Base-by-base conservation (phyloP, 2,888 invertebrate genomes). In the Litoditis marina region DNA sequence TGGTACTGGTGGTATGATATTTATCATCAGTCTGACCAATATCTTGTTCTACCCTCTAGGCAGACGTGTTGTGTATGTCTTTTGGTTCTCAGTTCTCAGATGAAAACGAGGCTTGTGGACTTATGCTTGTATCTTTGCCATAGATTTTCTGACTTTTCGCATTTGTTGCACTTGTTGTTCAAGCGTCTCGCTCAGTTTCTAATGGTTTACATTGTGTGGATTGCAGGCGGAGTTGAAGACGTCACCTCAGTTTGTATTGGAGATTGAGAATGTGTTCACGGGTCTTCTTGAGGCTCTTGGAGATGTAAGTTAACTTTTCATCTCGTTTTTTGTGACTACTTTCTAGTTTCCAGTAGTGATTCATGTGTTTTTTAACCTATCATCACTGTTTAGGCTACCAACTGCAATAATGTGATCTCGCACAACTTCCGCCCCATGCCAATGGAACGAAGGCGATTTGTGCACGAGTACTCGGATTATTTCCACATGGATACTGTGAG, bases 401-500 rank as follows among this genome's bases (percentile, higher is more conserved):
- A 58, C 2, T 27, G 53, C 19, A 58, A 55, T 19, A 60, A 67
- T 25, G 55, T 46, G 11, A 39, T 59, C 16, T 55, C 67, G 1
- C 39, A 52, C 8, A 67, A 72, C 34, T 59, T 72, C 3, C 68
- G 68, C 0, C 69, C 73, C 7, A 71, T 76, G 74, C 66, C 44
- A 28, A 59, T 73, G 16, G 72, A 76, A n/a, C 67, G 69, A 27
- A 58, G 76, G 27, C 63, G 76, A 36, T 65, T 94, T 79, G 89
- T 96, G 11, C 94, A 95, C 85, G 95, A 96, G 83, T 88, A 92
- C 84, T 92, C 92, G 78, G 91, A 92, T 81, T 91, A 91, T 85
- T 96, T 95, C 86, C 94, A 94, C 44, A 91, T 93, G 78, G 90
- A 92, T 81, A 91, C 93, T 71, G 90, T 91, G 64, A 92, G 94